These are phyloP conservation scores for Chelon auratus DNA, from an alignment of 2,797 vertebrate species.

Conservation along the genomic window DNA sequence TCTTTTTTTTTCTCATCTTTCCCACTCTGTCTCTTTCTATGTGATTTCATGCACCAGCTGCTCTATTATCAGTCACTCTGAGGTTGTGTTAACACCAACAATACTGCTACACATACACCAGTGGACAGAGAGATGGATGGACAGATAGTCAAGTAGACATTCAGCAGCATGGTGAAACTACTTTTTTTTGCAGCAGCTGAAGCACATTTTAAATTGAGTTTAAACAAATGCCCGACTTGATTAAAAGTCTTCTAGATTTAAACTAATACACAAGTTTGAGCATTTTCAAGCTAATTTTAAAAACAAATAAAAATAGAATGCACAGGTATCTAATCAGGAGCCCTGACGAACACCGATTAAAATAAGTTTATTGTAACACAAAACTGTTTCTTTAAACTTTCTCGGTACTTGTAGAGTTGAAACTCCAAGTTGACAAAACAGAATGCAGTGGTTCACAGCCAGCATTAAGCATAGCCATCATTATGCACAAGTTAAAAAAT, in stretches of 20 bases:
- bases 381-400: too few species aligned
- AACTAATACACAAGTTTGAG: background rate
- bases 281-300: background rate
- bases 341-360: background rate
- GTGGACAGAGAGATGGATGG: constrained; percentile 55
- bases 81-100: constrained; percentile 79
- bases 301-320: background rate
- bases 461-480: too few species aligned
- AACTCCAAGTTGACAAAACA: too few species aligned
- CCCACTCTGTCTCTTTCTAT: constrained; percentile 49
- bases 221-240: background rate
- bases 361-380: background rate
- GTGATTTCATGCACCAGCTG: constrained; percentile 82
- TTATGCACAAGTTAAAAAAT: too few species aligned
- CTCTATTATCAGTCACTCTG: constrained; percentile 76
- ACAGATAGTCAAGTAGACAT: constrained; percentile 32
- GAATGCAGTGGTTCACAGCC: too few species aligned
- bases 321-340: too few species aligned
- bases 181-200: too few species aligned
- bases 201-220: background rate
- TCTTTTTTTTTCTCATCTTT: background rate
- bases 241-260: background rate
- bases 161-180: constrained; percentile 21
- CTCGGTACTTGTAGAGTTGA: too few species aligned
- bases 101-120: constrained; percentile 67